These are phyloP conservation scores for Eueremaeus valkanovi DNA, from an alignment of 2,888 invertebrate species.

Conservation along the genomic window DNA sequence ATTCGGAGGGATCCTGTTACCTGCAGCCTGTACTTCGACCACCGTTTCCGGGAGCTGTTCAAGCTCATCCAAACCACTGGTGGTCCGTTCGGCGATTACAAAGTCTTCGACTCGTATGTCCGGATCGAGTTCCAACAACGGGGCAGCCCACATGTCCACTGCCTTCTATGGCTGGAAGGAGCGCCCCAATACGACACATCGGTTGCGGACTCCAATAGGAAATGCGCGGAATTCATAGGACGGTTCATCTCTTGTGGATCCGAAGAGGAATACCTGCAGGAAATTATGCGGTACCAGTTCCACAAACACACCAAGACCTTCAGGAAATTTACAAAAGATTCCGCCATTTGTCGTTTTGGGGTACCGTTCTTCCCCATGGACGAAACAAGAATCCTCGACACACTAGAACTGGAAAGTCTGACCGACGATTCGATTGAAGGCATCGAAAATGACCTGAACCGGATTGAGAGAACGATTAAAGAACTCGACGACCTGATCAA, in stretches of 20 bases:
- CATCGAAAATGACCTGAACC: too few species aligned
- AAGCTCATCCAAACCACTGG: neutral
- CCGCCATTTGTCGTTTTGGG: constrained; percentile 37
- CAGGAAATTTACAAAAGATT: neutral
- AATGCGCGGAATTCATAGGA: constrained; percentile 1
- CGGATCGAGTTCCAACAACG: constrained; percentile 42
- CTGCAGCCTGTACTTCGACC: constrained; percentile 19
- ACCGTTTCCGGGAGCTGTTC: neutral
- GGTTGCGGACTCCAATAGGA: neutral
- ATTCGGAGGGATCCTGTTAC: constrained; percentile 43
- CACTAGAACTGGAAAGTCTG: constrained; percentile 16
- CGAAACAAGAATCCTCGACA: constrained; percentile 14
- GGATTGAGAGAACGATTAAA: neutral
- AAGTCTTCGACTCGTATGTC: neutral
- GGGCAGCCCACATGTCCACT: constrained; percentile 43
- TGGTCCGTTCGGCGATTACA: constrained; percentile 25
- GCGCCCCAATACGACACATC: constrained; percentile 32
- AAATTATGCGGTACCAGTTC: constrained; percentile 3
- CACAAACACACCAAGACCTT: constrained; percentile 22
- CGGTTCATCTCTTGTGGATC: neutral
- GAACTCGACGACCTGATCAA: neutral
- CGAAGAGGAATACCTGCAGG: neutral
- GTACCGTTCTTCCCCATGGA: constrained; percentile 39
- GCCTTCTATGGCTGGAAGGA: constrained; percentile 41
- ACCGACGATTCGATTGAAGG: neutral